Percentiles rank a stretch among this genome's conserved stretches.
phyloP scores from a whole-genome alignment of 35 echinoderm and acorn worm genomes.

The Patiria miniata region DNA sequence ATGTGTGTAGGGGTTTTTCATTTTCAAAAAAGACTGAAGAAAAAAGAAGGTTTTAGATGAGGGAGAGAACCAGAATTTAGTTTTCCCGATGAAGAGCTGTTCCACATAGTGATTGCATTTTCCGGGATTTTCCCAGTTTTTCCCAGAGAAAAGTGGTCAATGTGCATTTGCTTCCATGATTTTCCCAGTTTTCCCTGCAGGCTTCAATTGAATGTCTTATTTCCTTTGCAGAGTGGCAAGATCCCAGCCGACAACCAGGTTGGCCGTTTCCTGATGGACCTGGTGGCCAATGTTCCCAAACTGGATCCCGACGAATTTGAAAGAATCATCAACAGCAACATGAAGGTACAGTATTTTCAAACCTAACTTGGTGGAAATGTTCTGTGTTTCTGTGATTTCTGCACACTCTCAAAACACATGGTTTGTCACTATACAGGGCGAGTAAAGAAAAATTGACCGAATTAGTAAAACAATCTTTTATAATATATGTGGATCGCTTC shows the following conservation, averaged over 20 bases:
- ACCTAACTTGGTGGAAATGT: neutral
- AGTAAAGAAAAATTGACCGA: too few relatives aligned
- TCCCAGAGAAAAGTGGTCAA: neutral
- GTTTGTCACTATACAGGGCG: too few relatives aligned
- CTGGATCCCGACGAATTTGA: conserved; percentile 90
- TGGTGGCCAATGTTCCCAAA: conserved; percentile 93
- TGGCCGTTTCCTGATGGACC: conserved; percentile 85
- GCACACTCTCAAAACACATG: too few relatives aligned
- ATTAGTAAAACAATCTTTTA: too few relatives aligned
- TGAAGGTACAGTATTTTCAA: too few relatives aligned
- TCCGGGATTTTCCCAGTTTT: neutral
- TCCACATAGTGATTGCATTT: neutral
- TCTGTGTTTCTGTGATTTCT: too few relatives aligned
- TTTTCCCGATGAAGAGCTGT: neutral
- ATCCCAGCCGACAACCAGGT: conserved; percentile 91
- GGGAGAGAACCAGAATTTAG: too few relatives aligned
- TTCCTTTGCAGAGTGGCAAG: conserved; percentile 68
- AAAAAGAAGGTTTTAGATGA: too few relatives aligned
- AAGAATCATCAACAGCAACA: conserved; percentile 95
- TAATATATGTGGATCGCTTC: too few relatives aligned
- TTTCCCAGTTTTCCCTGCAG: too few relatives aligned
- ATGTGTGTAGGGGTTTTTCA: too few relatives aligned
- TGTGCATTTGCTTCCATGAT: neutral
- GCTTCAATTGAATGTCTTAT: neutral
- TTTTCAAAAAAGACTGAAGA: too few relatives aligned